Base-by-base conservation (phyloP, 2,113 vertebrate species). In the Thryonomys swinderianus region DNA sequence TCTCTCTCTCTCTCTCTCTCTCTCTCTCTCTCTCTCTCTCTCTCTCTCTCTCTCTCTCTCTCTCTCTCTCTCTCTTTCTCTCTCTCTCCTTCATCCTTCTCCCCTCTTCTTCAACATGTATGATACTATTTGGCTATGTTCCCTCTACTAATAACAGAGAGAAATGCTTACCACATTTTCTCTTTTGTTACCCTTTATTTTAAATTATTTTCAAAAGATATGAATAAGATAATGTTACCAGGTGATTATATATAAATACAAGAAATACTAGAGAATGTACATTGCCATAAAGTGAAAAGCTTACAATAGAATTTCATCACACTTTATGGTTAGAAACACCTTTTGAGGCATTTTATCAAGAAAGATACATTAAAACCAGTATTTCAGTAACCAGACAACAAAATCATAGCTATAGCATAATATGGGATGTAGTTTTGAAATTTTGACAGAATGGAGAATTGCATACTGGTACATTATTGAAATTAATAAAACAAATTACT, bases 151-250 rank as follows among this genome's bases (percentile, higher is more conserved):
- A 12, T 85, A 53, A 53, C 2, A 84, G 16, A 42, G 16, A 81
- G 30, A 20, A 42, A 48, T 73, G 2, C 18, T 74, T 9, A 62
- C n/a, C 48, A 48, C 14, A 73, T 66, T 66, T 92, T 69, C 2
- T 61, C 13, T 16, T 74, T 53, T 74, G 12, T 45, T 95, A 69
- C 20, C 90, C 3, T 69, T 13, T n/a, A 74, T 32, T 83, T n/a
- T 79, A 79, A 51, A 30, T 79, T 90, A 62, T 32, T 85, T 93
- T 89, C 73, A 88, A 57, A n/a, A 6, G 10, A 85, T 90, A 64
- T 7, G 80, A 83, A 48, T 92, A 42, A 92, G 45, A 42, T 61
- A 93, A 86, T 90, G 53, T 78, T 80, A 80, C 8, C 69, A 71
- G 40, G 76, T 91, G n/a, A 80, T 25, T 37, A 51, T 61, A 7